Evolutionary conservation across 2,888 invertebrate genomes (phyloP).

Genomic region (Oscheius sp.): DNA sequence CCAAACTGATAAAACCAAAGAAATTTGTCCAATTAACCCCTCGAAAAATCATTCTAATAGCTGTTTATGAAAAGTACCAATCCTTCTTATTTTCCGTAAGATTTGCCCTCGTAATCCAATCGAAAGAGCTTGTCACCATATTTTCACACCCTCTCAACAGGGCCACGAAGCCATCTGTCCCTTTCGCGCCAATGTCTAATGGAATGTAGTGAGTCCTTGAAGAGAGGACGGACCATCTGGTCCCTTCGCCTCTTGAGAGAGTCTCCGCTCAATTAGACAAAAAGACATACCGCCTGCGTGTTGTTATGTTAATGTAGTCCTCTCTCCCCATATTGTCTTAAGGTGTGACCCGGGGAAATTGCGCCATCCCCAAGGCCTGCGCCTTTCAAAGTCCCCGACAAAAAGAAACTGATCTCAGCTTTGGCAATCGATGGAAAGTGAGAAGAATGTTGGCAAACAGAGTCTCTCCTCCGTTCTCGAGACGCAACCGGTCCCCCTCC

Average conservation of each 20-base stretch:
- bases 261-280: slow-evolving; percentile 12
- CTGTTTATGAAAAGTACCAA: no score
- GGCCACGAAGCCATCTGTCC: slow-evolving; percentile 15
- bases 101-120: background rate
- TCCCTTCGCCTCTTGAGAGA: background rate
- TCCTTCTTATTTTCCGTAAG: background rate
- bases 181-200: slow-evolving; percentile 8
- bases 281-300: slow-evolving; percentile 20
- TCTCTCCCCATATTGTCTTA: background rate
- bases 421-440: slow-evolving; percentile 23
- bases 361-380: no score
- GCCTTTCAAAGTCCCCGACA: slow-evolving; percentile 12
- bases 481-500: slow-evolving; percentile 8
- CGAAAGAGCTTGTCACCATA: background rate
- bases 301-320: slow-evolving; percentile 19
- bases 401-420: background rate
- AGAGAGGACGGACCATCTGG: slow-evolving; percentile 18
- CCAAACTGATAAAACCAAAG: no score
- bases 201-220: slow-evolving; percentile 5
- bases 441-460: slow-evolving; percentile 26
- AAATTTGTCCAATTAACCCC: no score
- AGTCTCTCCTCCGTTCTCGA: background rate
- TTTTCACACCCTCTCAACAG: slow-evolving; percentile 18
- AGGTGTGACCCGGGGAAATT: background rate
- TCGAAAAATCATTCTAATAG: background rate